Evolutionary conservation across 2,113 vertebrate species (phyloP).

Genomic region (Rhinoderma darwinii): DNA sequence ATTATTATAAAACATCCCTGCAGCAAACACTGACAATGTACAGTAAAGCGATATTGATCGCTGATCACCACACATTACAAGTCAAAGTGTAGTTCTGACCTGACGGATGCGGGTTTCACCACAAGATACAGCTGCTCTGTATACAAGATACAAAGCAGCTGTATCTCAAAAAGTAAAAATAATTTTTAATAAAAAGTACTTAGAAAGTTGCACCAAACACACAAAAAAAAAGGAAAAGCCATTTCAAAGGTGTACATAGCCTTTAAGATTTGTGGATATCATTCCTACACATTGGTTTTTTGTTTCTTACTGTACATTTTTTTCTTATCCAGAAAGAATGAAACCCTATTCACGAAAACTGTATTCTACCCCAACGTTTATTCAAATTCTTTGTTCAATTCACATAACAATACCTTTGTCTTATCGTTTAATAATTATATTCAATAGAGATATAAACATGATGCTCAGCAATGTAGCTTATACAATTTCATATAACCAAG

Average conservation of each 20-base stretch:
- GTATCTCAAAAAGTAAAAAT: too few relatives aligned
- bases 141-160: too few relatives aligned
- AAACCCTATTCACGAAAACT: not conserved
- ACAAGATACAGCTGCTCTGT: too few relatives aligned
- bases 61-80: slow-evolving; percentile 13
- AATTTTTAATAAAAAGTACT: too few relatives aligned
- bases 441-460: not conserved
- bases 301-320: not conserved
- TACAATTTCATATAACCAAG: not conserved
- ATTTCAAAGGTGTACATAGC: too few relatives aligned
- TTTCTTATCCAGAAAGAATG: not conserved
- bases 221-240: too few relatives aligned
- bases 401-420: slow-evolving; percentile 3
- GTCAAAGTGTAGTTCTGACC: slow-evolving; percentile 6
- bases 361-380: not conserved
- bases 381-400: not conserved
- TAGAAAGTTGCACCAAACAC: too few relatives aligned
- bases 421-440: not conserved
- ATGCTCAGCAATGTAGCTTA: not conserved
- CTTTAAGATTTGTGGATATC: too few relatives aligned
- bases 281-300: too few relatives aligned
- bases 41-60: slow-evolving; percentile 22
- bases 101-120: too few relatives aligned
- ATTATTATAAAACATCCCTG: not conserved
- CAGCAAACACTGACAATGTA: slow-evolving; percentile 5